A percentile compares a stretch with the other conserved stretches of the same genome.
These are phyloP conservation scores for Cephus rjabovi DNA, from an alignment of 2,888 invertebrate species.

Conservation along the genomic window DNA sequence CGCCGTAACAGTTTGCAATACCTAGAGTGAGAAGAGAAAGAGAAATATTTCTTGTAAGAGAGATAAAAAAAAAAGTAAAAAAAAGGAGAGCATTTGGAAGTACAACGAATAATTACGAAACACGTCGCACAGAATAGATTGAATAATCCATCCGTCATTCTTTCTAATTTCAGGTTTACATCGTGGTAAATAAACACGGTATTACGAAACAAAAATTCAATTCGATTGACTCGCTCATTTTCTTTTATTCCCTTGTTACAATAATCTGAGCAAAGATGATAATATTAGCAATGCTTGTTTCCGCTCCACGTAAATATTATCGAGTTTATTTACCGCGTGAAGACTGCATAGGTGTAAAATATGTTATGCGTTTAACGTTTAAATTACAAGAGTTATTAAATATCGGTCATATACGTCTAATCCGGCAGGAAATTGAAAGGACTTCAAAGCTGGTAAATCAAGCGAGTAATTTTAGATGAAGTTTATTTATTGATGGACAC, in stretches of 20 bases:
- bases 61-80: conserved; percentile 14
- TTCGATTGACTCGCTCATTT: not conserved
- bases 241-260: not conserved
- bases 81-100: not conserved
- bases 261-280: not conserved
- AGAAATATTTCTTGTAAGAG: conserved; percentile 10
- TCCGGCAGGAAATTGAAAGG: not conserved
- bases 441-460: not conserved
- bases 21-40: conserved; percentile 11
- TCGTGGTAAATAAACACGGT: not conserved
- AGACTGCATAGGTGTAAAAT: not conserved
- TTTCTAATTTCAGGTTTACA: not conserved
- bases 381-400: not conserved
- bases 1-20: conserved; percentile 12
- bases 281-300: not conserved
- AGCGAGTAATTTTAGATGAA: not conserved
- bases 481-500: not conserved
- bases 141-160: not conserved
- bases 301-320: not conserved
- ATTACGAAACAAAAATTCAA: not conserved
- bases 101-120: not conserved
- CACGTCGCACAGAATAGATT: not conserved
- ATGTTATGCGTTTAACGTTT: not conserved
- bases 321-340: not conserved
- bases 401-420: not conserved